Base-by-base conservation (phyloP, 2,888 invertebrate genomes). In the Philereme transversata region DNA sequence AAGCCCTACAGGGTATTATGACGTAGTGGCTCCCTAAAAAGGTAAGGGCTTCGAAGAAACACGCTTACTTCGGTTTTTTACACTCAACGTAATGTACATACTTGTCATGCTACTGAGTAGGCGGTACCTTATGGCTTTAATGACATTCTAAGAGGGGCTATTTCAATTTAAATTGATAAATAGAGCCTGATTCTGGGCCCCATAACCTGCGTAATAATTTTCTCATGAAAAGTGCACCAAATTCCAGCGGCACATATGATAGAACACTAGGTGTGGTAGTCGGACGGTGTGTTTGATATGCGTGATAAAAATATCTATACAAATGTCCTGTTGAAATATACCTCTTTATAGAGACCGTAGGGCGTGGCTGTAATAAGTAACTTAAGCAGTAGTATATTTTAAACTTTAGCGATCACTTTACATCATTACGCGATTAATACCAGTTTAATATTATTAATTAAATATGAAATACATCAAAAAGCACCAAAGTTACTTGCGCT, bases 11-110 rank as follows among this genome's bases (percentile, higher is more conserved):
- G 69, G 69, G 69, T 64, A 55, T 62, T 67, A 76, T 79, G 77
- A 78, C 75, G 74, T 65, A 69, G 69, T 65, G 60, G 51, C 65
- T 71, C 70, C 78, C 74, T 78, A 75, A 80, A 78, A 77, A 70
- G 79, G 79, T 55, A 72, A 69, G 62, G 59, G 68, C 67, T 75
- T 75, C 72, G 57, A 62, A 61, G 75, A 74, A 65, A 56, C 69
- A 71, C 66, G 60, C 57, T 69, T 69, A 67, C 67, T 62, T 60
- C 53, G 62, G 65, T 70, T 72, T 70, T 69, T 71, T 71, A 64
- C 69, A 67, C 69, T 62, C 65, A 62, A 62, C 67, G 68, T 69
- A 58, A 64, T 59, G 64, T 65, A 67, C 59, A 58, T 55, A 60
- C 57, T 69, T 43, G 58, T 62, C 47, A 58, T 74, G 64, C 61